Evolutionary conservation across 2,797 vertebrate genomes (phyloP).

Genomic region (Hylomyscus alleni): DNA sequence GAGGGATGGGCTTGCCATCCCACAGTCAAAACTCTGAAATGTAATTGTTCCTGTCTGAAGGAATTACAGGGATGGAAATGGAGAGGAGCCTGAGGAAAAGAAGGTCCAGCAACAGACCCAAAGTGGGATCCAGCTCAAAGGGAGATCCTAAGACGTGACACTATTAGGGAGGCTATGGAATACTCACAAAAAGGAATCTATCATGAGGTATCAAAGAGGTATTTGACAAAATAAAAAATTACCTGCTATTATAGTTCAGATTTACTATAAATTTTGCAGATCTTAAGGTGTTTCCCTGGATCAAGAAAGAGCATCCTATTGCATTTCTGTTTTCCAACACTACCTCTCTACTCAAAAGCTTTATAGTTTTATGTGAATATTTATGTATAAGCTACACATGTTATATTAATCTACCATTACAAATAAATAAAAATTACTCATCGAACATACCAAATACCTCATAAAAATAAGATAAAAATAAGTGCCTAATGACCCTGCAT

Average conservation of each 20-base stretch:
- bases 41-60: too few species aligned
- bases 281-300: not conserved
- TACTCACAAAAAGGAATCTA: too few species aligned
- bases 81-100: too few species aligned
- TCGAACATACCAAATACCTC: not conserved
- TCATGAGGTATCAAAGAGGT: too few species aligned
- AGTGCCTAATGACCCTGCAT: not conserved
- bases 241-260: not conserved
- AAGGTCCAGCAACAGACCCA: too few species aligned
- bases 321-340: not conserved
- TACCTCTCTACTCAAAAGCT: not conserved
- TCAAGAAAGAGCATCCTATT: not conserved
- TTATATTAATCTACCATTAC: not conserved
- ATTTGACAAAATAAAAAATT: too few species aligned
- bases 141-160: too few species aligned
- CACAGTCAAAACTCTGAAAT: too few species aligned
- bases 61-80: too few species aligned
- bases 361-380: not conserved
- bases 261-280: not conserved
- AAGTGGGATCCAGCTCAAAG: too few species aligned
- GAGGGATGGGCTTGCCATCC: too few species aligned
- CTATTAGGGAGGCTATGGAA: too few species aligned
- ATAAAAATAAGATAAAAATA: not conserved
- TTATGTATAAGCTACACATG: not conserved
- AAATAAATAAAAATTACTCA: not conserved